phyloP scores from a whole-genome alignment of 1,140 invertebrate species.

The Brachionus sp. region DNA sequence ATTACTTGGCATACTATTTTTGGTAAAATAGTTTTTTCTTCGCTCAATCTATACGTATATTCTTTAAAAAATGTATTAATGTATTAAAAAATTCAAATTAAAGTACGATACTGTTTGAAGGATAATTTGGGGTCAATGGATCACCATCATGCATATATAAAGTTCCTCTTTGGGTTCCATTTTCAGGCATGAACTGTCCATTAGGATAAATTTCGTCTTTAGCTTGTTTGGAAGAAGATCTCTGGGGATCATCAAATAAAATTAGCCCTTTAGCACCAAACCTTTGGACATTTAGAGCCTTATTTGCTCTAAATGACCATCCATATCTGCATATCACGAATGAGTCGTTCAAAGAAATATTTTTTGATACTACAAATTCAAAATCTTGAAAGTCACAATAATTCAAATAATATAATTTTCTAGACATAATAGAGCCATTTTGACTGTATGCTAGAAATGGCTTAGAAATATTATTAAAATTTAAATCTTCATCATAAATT shows the following conservation, averaged over 20 bases:
- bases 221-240: constrained; percentile 56
- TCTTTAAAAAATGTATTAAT: not conserved
- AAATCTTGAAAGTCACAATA: constrained; percentile 11
- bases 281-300: constrained; percentile 51
- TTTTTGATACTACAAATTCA: not conserved
- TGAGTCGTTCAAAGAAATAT: not conserved
- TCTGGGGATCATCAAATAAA: constrained; percentile 62
- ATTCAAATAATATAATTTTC: constrained; percentile 4
- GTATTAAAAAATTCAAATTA: not conserved
- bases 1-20: constrained; percentile 38
- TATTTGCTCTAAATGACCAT: not conserved
- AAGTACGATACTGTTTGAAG: constrained; percentile 51
- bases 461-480: not conserved
- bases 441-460: constrained; percentile 40
- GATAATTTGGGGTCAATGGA: constrained; percentile 61
- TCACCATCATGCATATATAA: constrained; percentile 59
- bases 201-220: constrained; percentile 57
- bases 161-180: constrained; percentile 58
- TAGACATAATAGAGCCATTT: not conserved
- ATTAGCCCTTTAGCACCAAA: constrained; percentile 59
- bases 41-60: constrained; percentile 2
- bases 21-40: not conserved
- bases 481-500: not conserved
- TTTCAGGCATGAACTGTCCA: constrained; percentile 60
- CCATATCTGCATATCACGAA: constrained; percentile 5